phyloP scores from a whole-genome alignment of 2,113 vertebrate genomes.

The Urocynchramus pylzowi region DNA sequence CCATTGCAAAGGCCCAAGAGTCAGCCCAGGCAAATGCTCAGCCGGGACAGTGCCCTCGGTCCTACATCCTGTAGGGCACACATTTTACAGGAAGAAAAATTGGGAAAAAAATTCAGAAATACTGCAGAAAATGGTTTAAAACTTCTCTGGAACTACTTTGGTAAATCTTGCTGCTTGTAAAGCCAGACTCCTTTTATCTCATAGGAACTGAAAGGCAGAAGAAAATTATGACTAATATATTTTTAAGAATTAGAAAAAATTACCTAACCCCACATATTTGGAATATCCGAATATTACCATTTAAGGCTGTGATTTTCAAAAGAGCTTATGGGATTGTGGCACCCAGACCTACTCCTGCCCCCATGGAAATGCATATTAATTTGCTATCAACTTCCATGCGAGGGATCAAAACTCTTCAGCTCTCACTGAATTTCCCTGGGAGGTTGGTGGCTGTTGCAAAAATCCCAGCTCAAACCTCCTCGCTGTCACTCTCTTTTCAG shows the following conservation, averaged over 20 bases:
- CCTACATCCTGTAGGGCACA: neutral
- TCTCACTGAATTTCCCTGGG: slow-evolving; percentile 9
- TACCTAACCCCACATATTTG: neutral
- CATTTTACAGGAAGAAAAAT: neutral
- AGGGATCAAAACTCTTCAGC: slow-evolving; percentile 40
- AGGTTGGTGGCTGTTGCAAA: slow-evolving; percentile 18
- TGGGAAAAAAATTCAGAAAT: neutral
- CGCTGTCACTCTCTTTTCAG: slow-evolving; percentile 13
- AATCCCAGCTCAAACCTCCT: slow-evolving; percentile 46
- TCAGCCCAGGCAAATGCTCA: neutral
- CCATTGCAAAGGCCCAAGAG: rapidly evolving
- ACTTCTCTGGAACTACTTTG: neutral
- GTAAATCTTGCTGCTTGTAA: neutral
- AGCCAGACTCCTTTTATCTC: neutral
- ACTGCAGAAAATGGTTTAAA: neutral
- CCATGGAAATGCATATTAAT: slow-evolving; percentile 14
- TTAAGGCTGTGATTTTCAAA: neutral
- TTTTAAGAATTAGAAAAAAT: slow-evolving; percentile 28
- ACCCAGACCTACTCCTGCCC: neutral
- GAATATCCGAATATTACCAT: neutral
- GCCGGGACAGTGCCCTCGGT: rapidly evolving
- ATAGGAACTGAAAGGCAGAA: neutral
- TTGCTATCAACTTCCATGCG: neutral
- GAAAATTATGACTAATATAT: slow-evolving; percentile 9
- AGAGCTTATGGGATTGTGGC: neutral